A percentile compares a stretch with the other conserved stretches of the same genome.
phyloP scores from a whole-genome alignment of 2,888 invertebrate species.

The Dryocosmus kuriphilus region DNA sequence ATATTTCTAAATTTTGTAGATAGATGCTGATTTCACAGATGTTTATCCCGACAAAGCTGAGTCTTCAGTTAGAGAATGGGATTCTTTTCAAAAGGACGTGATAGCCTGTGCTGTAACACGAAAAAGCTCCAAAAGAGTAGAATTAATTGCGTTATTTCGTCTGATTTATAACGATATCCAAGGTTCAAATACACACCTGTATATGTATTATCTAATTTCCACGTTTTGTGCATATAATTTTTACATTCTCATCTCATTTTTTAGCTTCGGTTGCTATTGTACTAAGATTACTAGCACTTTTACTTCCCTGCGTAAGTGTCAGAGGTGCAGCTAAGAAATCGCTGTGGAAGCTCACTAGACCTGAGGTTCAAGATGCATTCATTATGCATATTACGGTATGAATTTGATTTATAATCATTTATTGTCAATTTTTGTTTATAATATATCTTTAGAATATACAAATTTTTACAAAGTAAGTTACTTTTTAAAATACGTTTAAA shows the following conservation, averaged over 20 bases:
- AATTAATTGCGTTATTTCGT: not conserved
- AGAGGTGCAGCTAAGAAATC: not conserved
- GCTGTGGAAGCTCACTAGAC: not conserved
- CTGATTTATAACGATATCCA: not conserved
- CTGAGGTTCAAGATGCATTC: not conserved
- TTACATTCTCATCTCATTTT: no score
- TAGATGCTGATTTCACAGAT: not conserved
- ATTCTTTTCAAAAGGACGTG: not conserved
- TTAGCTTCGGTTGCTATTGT: not conserved
- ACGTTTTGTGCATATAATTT: not conserved
- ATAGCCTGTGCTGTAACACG: not conserved
- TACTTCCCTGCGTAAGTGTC: not conserved
- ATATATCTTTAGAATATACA: no score
- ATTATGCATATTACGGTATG: not conserved
- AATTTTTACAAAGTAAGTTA: not conserved
- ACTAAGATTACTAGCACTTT: not conserved
- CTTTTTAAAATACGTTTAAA: not conserved
- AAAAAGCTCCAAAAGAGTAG: not conserved
- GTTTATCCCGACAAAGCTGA: not conserved
- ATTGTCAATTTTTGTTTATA: no score
- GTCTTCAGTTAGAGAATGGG: not conserved
- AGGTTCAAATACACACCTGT: not conserved
- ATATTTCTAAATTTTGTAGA: no score
- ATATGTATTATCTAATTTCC: not conserved
- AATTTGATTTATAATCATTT: not conserved